Percentiles rank a stretch among this genome's conserved stretches.
Conservation (phyloP, 2,888 invertebrate species). For the Eupithecia tripunctaria region DNA sequence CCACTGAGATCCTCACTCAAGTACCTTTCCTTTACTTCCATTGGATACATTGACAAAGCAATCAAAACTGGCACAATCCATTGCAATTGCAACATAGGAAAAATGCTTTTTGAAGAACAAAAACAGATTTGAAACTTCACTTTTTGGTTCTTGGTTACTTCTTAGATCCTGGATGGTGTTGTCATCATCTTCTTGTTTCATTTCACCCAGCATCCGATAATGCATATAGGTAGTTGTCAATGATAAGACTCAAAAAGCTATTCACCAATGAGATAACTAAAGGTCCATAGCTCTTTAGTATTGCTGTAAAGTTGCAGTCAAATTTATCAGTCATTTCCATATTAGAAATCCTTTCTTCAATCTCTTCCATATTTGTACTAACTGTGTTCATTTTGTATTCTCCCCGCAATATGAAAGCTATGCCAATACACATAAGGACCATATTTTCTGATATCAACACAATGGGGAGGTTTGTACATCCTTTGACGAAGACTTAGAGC, state of each 20-base stretch:
- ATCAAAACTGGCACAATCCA: constrained; percentile 72
- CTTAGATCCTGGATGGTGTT: constrained; percentile 60
- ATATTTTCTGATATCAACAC: constrained; percentile 76
- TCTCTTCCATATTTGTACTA: constrained; percentile 56
- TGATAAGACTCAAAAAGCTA: constrained; percentile 72
- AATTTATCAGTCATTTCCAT: constrained; percentile 43
- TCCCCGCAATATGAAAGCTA: constrained; percentile 66
- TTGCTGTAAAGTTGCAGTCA: constrained; percentile 62
- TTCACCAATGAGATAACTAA: constrained; percentile 73
- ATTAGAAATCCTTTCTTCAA: constrained; percentile 57
- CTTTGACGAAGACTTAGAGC: constrained; percentile 64
- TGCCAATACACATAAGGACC: constrained; percentile 70
- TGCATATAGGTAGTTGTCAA: constrained; percentile 79
- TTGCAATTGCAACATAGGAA: constrained; percentile 66
- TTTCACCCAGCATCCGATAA: constrained; percentile 65
- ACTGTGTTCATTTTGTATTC: constrained; percentile 57
- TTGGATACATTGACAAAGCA: constrained; percentile 70
- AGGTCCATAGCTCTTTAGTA: constrained; percentile 72
- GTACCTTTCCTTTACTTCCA: constrained; percentile 63
- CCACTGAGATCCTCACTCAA: constrained; percentile 50
- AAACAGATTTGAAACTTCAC: constrained; percentile 41
- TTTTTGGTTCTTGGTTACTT: constrained; percentile 15
- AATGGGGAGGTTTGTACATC: constrained; percentile 56
- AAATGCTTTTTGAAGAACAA: constrained; percentile 65
- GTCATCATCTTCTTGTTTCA: constrained; percentile 62